Evolutionary conservation across 2,888 invertebrate genomes (phyloP).

Genomic region (Antitype chi): DNA sequence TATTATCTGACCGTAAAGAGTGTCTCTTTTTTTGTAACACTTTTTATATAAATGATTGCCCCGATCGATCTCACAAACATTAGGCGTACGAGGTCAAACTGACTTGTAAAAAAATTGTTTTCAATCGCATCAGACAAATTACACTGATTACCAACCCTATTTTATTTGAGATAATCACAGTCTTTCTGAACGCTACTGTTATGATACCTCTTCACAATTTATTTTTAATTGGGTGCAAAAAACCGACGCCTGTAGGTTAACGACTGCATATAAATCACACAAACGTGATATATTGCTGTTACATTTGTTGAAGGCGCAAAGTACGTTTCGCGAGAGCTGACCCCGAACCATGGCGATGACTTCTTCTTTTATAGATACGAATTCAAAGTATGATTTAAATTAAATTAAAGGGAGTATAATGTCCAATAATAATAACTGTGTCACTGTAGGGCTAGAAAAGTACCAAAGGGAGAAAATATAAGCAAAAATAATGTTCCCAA

Average conservation of each 20-base stretch:
- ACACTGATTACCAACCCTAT: neutral
- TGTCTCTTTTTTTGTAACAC: slow-evolving; percentile 22
- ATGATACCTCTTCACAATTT: neutral
- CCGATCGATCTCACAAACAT: slow-evolving; percentile 1
- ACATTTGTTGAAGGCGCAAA: slow-evolving; percentile 23
- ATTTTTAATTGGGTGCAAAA: neutral
- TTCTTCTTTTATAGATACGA: neutral
- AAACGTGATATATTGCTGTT: slow-evolving; percentile 30
- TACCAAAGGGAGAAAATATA: neutral
- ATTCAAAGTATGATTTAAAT: neutral
- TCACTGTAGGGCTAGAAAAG: neutral
- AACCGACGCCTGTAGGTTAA: slow-evolving; percentile 2
- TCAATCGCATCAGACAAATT: neutral
- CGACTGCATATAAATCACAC: neutral
- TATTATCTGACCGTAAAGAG: neutral
- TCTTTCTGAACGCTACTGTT: neutral
- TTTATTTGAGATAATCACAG: slow-evolving; percentile 4
- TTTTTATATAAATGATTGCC: neutral
- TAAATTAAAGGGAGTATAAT: neutral
- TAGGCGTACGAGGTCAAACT: neutral
- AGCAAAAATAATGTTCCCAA: neutral
- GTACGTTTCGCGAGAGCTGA: neutral
- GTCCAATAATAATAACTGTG: neutral
- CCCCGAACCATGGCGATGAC: no score
- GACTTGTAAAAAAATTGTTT: slow-evolving; percentile 2